phyloP scores from a whole-genome alignment of 2,113 vertebrate genomes.

The Toxostoma redivivum region DNA sequence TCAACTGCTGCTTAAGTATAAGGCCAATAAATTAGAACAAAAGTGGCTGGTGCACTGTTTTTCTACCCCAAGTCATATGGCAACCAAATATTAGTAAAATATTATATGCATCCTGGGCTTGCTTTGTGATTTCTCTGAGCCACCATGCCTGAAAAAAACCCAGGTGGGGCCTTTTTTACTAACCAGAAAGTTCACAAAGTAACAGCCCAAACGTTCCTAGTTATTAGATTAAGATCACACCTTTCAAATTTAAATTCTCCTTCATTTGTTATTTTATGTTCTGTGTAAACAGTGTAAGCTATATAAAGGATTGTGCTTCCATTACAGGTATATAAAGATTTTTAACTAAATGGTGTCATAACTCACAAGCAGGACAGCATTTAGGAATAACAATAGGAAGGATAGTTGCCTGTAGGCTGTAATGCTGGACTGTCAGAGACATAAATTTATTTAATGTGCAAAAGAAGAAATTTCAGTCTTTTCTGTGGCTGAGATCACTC shows the following conservation, averaged over 20 bases:
- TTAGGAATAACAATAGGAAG: background rate
- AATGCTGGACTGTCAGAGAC: background rate
- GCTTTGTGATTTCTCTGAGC: background rate
- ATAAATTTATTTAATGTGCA: background rate
- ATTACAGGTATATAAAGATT: background rate
- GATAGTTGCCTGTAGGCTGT: background rate
- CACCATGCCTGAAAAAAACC: background rate
- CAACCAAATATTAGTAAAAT: background rate
- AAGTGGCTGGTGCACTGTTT: background rate
- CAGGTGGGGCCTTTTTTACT: background rate
- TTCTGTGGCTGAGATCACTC: background rate
- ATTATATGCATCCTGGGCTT: background rate
- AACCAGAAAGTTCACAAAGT: background rate
- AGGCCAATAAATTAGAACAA: background rate
- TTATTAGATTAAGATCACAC: background rate
- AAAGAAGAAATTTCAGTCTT: background rate
- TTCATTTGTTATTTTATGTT: background rate
- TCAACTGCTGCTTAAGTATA: background rate
- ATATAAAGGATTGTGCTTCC: background rate
- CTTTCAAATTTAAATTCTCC: background rate
- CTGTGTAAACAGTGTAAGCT: background rate
- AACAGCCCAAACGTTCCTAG: background rate
- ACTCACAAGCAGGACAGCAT: background rate
- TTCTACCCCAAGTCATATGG: background rate
- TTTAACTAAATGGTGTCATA: background rate